These are phyloP conservation scores for Brachylomia viminalis DNA, from an alignment of 2,888 invertebrate genomes.

Conservation along the genomic window DNA sequence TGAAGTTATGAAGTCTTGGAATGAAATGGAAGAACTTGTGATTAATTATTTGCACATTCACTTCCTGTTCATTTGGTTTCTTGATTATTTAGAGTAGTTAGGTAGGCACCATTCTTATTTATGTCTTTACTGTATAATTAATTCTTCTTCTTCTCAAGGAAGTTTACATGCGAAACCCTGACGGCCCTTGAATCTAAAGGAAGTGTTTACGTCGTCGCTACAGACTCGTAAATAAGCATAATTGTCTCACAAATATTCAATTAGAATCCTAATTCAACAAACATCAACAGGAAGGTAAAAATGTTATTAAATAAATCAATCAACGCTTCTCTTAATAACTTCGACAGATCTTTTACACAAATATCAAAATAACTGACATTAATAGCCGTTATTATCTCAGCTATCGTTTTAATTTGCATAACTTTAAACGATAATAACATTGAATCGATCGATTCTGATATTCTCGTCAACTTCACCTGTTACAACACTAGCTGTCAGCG, in stretches of 20 bases:
- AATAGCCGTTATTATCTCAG: slow-evolving; percentile 45
- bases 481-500: slow-evolving; percentile 60
- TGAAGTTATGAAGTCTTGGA: no score
- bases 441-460: slow-evolving; percentile 50
- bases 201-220: slow-evolving; percentile 37
- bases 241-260: slow-evolving; percentile 40
- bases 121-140: slow-evolving; percentile 6
- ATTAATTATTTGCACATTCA: not conserved
- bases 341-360: slow-evolving; percentile 43
- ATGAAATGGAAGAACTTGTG: not conserved
- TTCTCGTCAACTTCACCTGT: slow-evolving; percentile 55
- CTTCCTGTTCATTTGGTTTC: not conserved
- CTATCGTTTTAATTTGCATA: slow-evolving; percentile 58
- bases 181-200: slow-evolving; percentile 47
- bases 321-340: slow-evolving; percentile 34
- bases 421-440: slow-evolving; percentile 47
- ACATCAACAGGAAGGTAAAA: slow-evolving; percentile 56
- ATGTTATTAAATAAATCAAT: slow-evolving; percentile 52
- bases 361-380: slow-evolving; percentile 47
- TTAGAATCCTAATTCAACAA: slow-evolving; percentile 36
- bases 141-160: slow-evolving; percentile 34
- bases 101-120: not conserved
- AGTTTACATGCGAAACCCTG: slow-evolving; percentile 34
- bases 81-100: slow-evolving; percentile 6
- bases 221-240: slow-evolving; percentile 34